Evolutionary conservation across 1,140 invertebrate genomes (phyloP).

Genomic region (Papilio polytes): DNA sequence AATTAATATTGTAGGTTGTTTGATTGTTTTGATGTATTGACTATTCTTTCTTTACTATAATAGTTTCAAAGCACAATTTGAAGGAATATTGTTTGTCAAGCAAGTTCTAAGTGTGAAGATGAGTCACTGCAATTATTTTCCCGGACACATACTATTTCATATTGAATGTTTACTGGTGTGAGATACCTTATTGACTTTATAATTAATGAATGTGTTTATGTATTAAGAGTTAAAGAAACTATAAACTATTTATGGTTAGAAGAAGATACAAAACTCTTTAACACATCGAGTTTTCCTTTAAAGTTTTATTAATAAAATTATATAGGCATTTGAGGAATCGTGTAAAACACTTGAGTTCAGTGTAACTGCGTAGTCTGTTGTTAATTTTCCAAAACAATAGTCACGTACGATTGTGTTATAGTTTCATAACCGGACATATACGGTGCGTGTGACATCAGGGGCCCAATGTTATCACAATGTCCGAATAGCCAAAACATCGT

Average conservation of each 20-base stretch:
- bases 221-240: not conserved
- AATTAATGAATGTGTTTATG: not conserved
- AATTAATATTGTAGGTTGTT: not conserved
- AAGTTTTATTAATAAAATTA: no score
- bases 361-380: not conserved
- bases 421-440: constrained; percentile 7
- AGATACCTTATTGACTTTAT: not conserved
- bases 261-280: no score
- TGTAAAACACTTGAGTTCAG: not conserved
- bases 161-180: not conserved
- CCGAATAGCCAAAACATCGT: constrained; percentile 31
- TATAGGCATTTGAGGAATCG: no score
- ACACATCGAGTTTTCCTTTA: no score
- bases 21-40: no score
- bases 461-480: constrained; percentile 32
- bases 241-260: no score
- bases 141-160: not conserved
- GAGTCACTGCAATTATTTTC: not conserved
- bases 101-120: not conserved
- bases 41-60: no score
- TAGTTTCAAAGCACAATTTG: not conserved
- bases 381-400: constrained; percentile 3
- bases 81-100: not conserved
- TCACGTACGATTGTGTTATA: constrained; percentile 15
- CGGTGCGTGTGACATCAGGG: constrained; percentile 35